phyloP scores from a whole-genome alignment of 2,113 vertebrate species.

The Tupaia tana region DNA sequence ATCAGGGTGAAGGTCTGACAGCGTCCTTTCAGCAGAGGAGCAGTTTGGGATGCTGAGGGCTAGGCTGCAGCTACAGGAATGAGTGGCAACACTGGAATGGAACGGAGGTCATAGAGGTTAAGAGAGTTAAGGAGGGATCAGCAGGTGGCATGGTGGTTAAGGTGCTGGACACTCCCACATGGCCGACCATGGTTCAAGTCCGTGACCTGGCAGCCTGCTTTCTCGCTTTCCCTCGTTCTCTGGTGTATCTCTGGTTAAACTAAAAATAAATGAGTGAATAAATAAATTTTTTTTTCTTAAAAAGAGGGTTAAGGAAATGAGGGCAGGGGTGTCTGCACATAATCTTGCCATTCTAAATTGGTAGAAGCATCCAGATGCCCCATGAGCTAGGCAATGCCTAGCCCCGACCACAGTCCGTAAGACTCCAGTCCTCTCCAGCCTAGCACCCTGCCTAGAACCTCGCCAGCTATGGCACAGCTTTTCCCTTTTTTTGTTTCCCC shows the following conservation, averaged over 20 bases:
- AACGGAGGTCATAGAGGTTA: not conserved
- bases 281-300: no score
- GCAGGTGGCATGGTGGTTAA: no score
- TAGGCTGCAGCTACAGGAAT: not conserved
- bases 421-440: not conserved
- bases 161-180: no score
- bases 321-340: not conserved
- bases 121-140: not conserved
- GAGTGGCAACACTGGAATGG: not conserved
- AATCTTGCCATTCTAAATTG: not conserved
- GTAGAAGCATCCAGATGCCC: not conserved
- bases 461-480: not conserved
- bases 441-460: not conserved
- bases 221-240: no score
- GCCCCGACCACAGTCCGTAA: not conserved
- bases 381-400: not conserved
- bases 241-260: no score
- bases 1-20: not conserved
- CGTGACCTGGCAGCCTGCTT: no score
- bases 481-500: not conserved
- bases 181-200: no score
- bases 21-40: rapidly evolving
- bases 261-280: no score
- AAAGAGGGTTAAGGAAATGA: not conserved
- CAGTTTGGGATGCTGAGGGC: not conserved